Evolutionary conservation across 2,113 vertebrate species (phyloP).

Genomic region (Halcyon malimbica): DNA sequence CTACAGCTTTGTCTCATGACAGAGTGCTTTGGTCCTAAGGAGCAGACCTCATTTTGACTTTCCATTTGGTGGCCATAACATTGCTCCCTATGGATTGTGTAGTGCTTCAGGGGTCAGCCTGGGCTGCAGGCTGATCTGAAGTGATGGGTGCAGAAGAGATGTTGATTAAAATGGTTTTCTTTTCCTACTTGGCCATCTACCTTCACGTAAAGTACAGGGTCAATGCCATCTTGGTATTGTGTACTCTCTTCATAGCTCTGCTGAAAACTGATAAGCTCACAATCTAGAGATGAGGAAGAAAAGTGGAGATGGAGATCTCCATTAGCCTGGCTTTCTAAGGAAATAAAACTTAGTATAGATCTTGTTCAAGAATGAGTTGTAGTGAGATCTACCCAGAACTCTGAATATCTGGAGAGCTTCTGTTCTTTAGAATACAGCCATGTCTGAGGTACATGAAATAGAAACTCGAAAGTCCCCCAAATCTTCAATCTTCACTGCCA

Average conservation of each 20-base stretch:
- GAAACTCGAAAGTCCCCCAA: background rate
- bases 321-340: background rate
- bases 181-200: background rate
- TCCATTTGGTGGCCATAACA: background rate
- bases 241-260: background rate
- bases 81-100: background rate
- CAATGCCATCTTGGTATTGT: fast-evolving
- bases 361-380: background rate
- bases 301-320: background rate
- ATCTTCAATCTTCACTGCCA: background rate
- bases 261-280: background rate
- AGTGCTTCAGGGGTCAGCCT: background rate
- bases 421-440: background rate
- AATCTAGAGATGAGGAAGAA: background rate
- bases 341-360: background rate
- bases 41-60: background rate
- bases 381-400: background rate
- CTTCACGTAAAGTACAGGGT: background rate
- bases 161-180: background rate
- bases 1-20: background rate
- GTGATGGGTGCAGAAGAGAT: background rate
- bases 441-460: background rate
- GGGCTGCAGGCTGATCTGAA: background rate
- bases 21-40: background rate
- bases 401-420: background rate